phyloP scores from a whole-genome alignment of 2,888 invertebrate genomes.

The Tiliacea citrago region DNA sequence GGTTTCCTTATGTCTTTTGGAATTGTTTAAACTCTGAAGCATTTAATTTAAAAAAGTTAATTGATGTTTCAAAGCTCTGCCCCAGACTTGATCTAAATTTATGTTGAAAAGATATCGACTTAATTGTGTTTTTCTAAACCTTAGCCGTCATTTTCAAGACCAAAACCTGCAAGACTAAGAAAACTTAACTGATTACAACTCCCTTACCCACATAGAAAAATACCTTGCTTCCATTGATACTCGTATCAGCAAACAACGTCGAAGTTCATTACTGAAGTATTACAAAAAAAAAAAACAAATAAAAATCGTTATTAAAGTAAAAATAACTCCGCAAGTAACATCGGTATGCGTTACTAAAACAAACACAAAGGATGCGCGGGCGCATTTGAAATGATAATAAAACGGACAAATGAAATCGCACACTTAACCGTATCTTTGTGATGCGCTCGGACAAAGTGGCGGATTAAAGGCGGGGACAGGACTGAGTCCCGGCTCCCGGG shows the following conservation, averaged over 20 bases:
- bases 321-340: constrained; percentile 53
- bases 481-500: background rate
- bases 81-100: no score
- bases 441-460: constrained; percentile 73
- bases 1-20: background rate
- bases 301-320: constrained; percentile 54
- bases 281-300: constrained; percentile 7
- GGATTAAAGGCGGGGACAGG: constrained; percentile 65
- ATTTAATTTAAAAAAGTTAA: background rate
- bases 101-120: no score
- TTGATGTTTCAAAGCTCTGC: background rate
- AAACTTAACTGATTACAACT: no score
- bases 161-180: no score
- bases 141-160: no score
- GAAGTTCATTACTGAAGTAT: constrained; percentile 16
- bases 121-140: no score
- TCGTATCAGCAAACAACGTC: constrained; percentile 11
- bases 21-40: background rate
- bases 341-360: constrained; percentile 61
- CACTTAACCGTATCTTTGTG: constrained; percentile 77
- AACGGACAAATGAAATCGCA: constrained; percentile 81
- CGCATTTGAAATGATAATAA: constrained; percentile 77
- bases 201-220: background rate
- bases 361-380: constrained; percentile 63
- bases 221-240: no score